Conservation (phyloP, 2,888 invertebrate genomes). For the Cylindroiulus punctatus region DNA sequence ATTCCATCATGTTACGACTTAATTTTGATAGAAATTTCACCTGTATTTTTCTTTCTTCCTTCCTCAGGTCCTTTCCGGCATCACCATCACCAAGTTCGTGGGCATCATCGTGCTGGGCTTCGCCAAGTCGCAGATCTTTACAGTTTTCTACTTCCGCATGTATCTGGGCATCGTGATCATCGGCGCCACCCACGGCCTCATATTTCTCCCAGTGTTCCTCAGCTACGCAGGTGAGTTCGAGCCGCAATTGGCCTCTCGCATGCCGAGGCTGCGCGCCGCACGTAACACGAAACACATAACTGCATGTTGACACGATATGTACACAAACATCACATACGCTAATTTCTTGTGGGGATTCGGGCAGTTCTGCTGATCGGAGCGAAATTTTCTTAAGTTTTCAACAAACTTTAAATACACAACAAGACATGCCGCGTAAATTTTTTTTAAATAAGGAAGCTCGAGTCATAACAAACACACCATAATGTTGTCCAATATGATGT, state of each 20-base stretch:
- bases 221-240: constrained; percentile 91
- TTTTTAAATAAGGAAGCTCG: no score
- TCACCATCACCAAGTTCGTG: constrained; percentile 97
- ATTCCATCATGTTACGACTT: no score
- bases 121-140: constrained; percentile 97
- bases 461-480: no score
- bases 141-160: constrained; percentile 94
- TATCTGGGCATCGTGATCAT: constrained; percentile 96
- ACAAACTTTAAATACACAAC: no score
- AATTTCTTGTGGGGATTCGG: not conserved
- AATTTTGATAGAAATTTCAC: no score
- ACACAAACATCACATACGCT: no score
- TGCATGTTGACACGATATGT: no score
- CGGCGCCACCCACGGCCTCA: constrained; percentile 96
- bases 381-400: no score
- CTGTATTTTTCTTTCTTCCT: not conserved
- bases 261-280: not conserved
- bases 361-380: not conserved
- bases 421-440: no score
- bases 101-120: constrained; percentile 96
- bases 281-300: no score
- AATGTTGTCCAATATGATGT: no score
- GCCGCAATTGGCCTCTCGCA: not conserved
- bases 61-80: constrained; percentile 88
- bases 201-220: constrained; percentile 96